phyloP scores from a whole-genome alignment of 2,797 vertebrate species.

The Rachycentron canadum region DNA sequence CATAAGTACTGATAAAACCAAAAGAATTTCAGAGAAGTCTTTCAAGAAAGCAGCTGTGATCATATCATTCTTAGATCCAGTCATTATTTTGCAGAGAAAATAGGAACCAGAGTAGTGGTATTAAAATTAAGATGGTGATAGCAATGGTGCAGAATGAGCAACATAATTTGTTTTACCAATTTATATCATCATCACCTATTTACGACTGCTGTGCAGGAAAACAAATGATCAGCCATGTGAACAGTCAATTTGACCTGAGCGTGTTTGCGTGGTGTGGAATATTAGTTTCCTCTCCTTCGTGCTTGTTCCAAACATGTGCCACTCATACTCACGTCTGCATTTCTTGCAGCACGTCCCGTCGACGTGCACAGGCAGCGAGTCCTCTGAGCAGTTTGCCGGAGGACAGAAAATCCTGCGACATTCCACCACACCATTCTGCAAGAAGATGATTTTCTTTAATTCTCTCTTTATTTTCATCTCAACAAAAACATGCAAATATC shows the following conservation, averaged over 20 bases:
- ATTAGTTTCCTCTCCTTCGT: not conserved
- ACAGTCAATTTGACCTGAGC: too few species aligned
- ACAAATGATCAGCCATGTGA: too few species aligned
- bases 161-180: not conserved
- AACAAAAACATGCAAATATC: conserved; percentile 16
- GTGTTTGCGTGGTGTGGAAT: too few species aligned
- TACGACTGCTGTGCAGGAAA: too few species aligned
- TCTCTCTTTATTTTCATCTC: not conserved
- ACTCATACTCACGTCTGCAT: conserved; percentile 90
- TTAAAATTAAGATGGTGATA: not conserved
- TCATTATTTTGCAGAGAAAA: not conserved
- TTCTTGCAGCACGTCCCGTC: conserved; percentile 91
- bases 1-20: not conserved
- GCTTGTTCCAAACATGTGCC: not conserved
- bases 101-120: not conserved
- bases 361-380: conserved; percentile 89
- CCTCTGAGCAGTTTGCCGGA: conserved; percentile 88
- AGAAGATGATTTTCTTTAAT: not conserved
- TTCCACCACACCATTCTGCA: conserved; percentile 90
- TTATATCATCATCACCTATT: too few species aligned
- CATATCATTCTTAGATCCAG: not conserved
- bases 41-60: not conserved
- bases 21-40: not conserved
- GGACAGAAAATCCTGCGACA: conserved; percentile 93
- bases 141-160: not conserved